Percentiles rank a stretch among this genome's conserved stretches.
Evolutionary conservation across 2,113 vertebrate genomes (phyloP).

Genomic region (Protobothrops mucrosquamatus): DNA sequence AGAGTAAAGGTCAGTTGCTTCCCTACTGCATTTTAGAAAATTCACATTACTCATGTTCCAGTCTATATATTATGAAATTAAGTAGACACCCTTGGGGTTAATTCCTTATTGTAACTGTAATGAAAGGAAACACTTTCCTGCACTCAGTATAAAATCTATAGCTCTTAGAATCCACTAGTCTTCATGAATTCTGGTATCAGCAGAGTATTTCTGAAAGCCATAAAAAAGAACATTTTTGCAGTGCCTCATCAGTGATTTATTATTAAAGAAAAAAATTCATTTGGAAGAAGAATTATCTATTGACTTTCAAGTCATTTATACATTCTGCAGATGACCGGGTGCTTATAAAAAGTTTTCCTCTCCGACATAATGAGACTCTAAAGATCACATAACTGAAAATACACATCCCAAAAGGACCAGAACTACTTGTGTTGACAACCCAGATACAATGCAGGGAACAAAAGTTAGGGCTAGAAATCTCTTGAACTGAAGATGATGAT

Average conservation of each 20-base stretch:
- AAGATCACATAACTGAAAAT: not conserved
- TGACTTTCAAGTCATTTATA: slow-evolving; percentile 69
- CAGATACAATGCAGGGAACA: not conserved
- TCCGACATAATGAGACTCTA: not conserved
- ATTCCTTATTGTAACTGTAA: slow-evolving; percentile 82
- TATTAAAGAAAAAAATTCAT: slow-evolving; percentile 64
- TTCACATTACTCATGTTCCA: slow-evolving; percentile 75
- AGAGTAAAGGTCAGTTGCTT: slow-evolving; percentile 77
- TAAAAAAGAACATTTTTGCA: slow-evolving; percentile 72
- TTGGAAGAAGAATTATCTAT: slow-evolving; percentile 73
- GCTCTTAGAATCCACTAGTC: slow-evolving; percentile 79
- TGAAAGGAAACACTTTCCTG: slow-evolving; percentile 82
- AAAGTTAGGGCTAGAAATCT: not conserved
- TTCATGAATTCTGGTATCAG: slow-evolving; percentile 72
- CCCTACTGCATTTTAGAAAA: slow-evolving; percentile 76
- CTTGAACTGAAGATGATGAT: not conserved
- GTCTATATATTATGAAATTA: slow-evolving; percentile 86
- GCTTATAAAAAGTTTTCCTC: not conserved
- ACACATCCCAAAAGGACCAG: not conserved
- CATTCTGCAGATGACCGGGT: slow-evolving; percentile 67
- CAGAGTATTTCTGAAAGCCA: slow-evolving; percentile 65
- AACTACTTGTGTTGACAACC: not conserved
- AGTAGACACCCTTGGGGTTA: slow-evolving; percentile 80
- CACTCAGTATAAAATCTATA: slow-evolving; percentile 78
- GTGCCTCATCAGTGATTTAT: slow-evolving; percentile 76